phyloP scores from a whole-genome alignment of 2,888 invertebrate species.

The Drosophila quinaria region DNA sequence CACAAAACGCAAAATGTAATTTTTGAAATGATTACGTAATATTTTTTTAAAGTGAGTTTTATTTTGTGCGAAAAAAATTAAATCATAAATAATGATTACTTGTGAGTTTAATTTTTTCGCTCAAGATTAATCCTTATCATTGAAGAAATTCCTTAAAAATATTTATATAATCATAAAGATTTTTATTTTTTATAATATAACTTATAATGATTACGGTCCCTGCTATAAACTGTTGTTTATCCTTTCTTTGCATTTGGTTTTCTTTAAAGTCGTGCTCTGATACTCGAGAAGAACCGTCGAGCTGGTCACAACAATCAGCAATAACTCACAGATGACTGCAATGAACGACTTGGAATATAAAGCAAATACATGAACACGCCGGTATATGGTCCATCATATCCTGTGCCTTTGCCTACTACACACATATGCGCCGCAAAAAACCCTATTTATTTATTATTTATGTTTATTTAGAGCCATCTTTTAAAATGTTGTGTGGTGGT shows the following conservation, averaged over 20 bases:
- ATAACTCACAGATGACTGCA: conserved; percentile 25
- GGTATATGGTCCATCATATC: conserved; percentile 2
- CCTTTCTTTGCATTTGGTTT: conserved; percentile 2
- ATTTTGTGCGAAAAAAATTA: no score
- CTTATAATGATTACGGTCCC: no score
- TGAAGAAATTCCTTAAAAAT: no score
- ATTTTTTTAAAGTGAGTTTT: no score
- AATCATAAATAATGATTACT: no score
- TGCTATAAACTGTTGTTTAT: neutral
- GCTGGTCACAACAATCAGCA: conserved; percentile 80
- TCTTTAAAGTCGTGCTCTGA: conserved; percentile 83
- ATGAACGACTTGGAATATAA: conserved; percentile 21
- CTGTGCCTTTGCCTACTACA: neutral
- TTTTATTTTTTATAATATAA: no score
- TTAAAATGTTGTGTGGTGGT: conserved; percentile 10
- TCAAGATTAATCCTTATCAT: no score
- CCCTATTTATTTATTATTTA: conserved; percentile 24
- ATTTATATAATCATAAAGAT: no score
- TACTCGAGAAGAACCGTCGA: conserved; percentile 84
- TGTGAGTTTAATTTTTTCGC: no score
- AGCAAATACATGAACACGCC: conserved; percentile 4
- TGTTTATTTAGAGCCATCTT: conserved; percentile 20
- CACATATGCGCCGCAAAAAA: conserved; percentile 7
- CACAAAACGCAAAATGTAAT: no score
- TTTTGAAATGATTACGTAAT: no score